Evolutionary conservation across 2,113 vertebrate genomes (phyloP).

Genomic region (Arizona elegans): DNA sequence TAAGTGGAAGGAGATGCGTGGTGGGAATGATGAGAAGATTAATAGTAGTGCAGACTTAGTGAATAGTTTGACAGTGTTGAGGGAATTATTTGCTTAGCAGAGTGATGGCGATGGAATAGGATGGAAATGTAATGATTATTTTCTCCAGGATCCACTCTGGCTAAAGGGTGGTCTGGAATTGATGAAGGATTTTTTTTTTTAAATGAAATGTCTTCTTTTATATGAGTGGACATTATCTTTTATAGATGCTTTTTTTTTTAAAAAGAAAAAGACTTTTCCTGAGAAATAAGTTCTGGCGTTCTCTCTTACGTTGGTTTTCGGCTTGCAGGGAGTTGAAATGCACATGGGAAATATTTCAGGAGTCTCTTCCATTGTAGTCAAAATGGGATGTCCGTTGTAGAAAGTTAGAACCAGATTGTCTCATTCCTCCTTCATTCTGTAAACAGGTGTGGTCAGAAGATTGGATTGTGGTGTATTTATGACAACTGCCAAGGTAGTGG

Average conservation of each 20-base stretch:
- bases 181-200: too few relatives aligned
- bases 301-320: background rate
- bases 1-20: too few relatives aligned
- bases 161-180: background rate
- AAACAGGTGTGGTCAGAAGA: background rate
- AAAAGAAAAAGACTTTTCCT: background rate
- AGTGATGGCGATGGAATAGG: background rate
- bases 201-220: background rate
- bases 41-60: too few relatives aligned
- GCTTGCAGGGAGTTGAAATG: background rate
- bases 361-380: background rate
- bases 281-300: background rate
- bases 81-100: too few relatives aligned
- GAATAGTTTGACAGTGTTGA: too few relatives aligned
- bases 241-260: background rate
- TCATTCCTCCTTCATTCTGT: background rate
- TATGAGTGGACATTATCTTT: background rate
- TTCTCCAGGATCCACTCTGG: background rate
- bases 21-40: too few relatives aligned
- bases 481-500: background rate
- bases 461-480: background rate
- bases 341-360: background rate
- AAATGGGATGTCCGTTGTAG: background rate
- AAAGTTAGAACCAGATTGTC: background rate
- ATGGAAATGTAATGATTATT: background rate